Evolutionary conservation across 2,888 invertebrate genomes (phyloP), one percentile per base, ranked within the genome.

Genomic region (Pterostichus madidus): DNA sequence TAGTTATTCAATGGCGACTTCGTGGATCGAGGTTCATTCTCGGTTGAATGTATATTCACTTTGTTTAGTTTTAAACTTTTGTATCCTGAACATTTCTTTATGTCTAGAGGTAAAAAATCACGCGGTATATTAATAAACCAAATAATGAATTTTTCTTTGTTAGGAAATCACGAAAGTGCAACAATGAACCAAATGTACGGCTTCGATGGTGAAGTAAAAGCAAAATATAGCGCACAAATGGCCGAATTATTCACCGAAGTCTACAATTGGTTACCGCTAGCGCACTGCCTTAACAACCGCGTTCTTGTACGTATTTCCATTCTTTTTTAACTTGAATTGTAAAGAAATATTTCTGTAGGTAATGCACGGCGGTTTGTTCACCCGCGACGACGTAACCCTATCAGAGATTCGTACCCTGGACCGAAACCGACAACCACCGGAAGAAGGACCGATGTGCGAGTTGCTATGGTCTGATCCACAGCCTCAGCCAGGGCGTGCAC

Each of bases 121-220:
- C 24, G 24, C 3, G 8, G 3, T 1, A 35, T 39, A 15, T 35
- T 35, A 5, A 5, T n/a, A 32, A 56, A 39, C 7, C 3, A 32
- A 53, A 64, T 35, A 13, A 35, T 35, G 1, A 24, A 24, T 24
- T 1, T 24, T 24, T 24, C 24, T 32, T 76, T 35, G 88, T 0
- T 89, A 97, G 98, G 99, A n/a, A 99, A 99, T 91, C 99, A 99
- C 89, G 99, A 99, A 89, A 98, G 98, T 86, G 93, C 95, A 64
- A 98, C 96, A 84, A 99, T 99, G 99, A 99, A 99, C 91, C 97
- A 98, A 90, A 98, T 99, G 97, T 99, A 99, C 90, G 99, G 99
- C 0, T 99, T 99, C 92, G 97, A 98, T 85, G 99, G 99, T 0
- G 99, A 99, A 91, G 99, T 99, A 0, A 97, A 97, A 87, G 94